Conservation (phyloP, 2,888 invertebrate species). For the Eustalomyia histrio region DNA sequence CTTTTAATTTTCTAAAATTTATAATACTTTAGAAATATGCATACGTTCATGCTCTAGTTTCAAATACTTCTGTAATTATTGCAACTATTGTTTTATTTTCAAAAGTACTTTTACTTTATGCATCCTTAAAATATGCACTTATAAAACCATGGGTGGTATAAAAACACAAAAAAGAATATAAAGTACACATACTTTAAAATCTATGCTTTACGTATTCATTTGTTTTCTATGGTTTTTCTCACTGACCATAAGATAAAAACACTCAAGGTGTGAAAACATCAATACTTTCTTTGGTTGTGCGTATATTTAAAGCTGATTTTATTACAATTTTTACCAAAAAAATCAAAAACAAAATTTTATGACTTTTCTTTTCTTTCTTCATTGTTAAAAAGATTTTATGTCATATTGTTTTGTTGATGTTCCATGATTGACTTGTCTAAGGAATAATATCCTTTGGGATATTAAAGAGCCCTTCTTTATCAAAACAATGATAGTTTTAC, state of each 20-base stretch:
- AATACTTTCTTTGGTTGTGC: not conserved
- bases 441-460: not conserved
- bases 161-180: not conserved
- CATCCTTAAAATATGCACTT: slow-evolving; percentile 10
- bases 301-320: slow-evolving; percentile 40
- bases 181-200: no score
- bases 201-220: not conserved
- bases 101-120: not conserved
- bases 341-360: slow-evolving; percentile 8
- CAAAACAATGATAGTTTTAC: slow-evolving; percentile 12
- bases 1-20: not conserved
- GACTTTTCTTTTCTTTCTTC: slow-evolving; percentile 17
- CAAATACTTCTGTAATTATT: slow-evolving; percentile 48
- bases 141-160: slow-evolving; percentile 23
- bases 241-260: slow-evolving; percentile 22
- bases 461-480: not conserved
- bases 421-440: slow-evolving; percentile 40
- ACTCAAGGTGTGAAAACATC: slow-evolving; percentile 41
- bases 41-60: slow-evolving; percentile 19
- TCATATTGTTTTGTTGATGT: slow-evolving; percentile 15
- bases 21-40: not conserved
- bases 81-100: slow-evolving; percentile 27
- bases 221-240: not conserved
- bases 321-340: slow-evolving; percentile 7
- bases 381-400: not conserved